phyloP scores from a whole-genome alignment of 2,888 invertebrate species.

The Lottia scabra region DNA sequence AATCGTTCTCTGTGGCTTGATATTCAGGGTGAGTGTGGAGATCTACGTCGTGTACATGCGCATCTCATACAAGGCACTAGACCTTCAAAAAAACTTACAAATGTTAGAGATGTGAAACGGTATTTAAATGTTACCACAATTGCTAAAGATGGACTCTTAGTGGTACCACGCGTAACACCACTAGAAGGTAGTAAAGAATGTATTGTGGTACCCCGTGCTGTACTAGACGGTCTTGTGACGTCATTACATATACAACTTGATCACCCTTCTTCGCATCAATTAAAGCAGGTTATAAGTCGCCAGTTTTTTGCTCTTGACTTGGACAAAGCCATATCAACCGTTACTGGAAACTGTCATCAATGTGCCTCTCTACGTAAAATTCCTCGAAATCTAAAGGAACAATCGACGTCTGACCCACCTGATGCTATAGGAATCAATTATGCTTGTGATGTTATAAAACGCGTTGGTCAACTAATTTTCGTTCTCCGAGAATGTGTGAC shows the following conservation, averaged over 20 bases:
- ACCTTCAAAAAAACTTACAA: too few species aligned
- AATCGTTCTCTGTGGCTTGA: too few species aligned
- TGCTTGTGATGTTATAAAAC: too few species aligned
- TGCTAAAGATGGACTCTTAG: conserved; percentile 25
- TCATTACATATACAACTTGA: conserved; percentile 28
- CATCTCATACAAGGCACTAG: too few species aligned
- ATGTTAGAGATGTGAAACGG: conserved; percentile 28
- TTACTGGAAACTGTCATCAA: conserved; percentile 11
- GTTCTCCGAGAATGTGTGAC: too few species aligned
- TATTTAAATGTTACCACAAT: conserved; percentile 22
- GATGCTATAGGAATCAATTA: too few species aligned
- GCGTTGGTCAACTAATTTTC: too few species aligned
- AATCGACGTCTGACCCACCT: conserved; percentile 7
- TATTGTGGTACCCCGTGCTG: conserved; percentile 21
- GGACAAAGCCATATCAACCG: background rate
- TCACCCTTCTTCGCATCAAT: conserved; percentile 21
- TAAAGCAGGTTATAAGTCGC: conserved; percentile 16
- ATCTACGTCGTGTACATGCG: too few species aligned
- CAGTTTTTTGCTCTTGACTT: conserved; percentile 24
- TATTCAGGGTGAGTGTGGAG: too few species aligned
- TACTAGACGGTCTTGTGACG: conserved; percentile 22
- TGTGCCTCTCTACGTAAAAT: conserved; percentile 14
- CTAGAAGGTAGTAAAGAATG: conserved; percentile 9
- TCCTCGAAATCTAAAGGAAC: background rate
- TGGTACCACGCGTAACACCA: conserved; percentile 16